Evolutionary conservation across 2,888 invertebrate genomes (phyloP).

Genomic region (Nymphalis polychloros): DNA sequence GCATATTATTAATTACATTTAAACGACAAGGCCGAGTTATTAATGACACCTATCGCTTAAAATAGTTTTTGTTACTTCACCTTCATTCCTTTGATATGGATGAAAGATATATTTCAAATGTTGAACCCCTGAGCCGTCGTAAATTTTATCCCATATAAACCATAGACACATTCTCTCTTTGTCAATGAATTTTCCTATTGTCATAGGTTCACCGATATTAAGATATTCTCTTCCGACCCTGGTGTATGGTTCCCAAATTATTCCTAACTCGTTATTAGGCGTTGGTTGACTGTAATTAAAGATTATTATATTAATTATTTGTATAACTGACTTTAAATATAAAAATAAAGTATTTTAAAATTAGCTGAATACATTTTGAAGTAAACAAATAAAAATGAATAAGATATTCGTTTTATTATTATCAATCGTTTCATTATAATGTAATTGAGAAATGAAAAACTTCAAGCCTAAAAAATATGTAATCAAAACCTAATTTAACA

Average conservation of each 20-base stretch:
- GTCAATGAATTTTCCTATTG: slow-evolving; percentile 52
- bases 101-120: background rate
- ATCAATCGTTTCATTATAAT: too few species aligned
- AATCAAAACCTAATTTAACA: too few species aligned
- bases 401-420: too few species aligned
- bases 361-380: too few species aligned
- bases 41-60: too few species aligned
- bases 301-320: background rate
- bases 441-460: too few species aligned
- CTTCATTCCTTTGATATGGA: background rate
- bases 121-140: slow-evolving; percentile 51
- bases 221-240: slow-evolving; percentile 55
- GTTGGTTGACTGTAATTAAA: slow-evolving; percentile 57
- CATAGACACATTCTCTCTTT: slow-evolving; percentile 63
- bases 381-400: too few species aligned
- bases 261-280: slow-evolving; percentile 41
- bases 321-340: too few species aligned
- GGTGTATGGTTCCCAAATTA: slow-evolving; percentile 62
- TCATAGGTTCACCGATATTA: slow-evolving; percentile 53
- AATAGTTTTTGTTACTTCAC: background rate
- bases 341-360: too few species aligned
- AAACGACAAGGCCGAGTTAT: too few species aligned
- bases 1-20: too few species aligned
- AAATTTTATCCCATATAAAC: slow-evolving; percentile 72
- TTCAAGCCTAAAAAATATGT: too few species aligned